Base-by-base conservation (phyloP, 1,140 invertebrate species). In the Pinna nobilis region DNA sequence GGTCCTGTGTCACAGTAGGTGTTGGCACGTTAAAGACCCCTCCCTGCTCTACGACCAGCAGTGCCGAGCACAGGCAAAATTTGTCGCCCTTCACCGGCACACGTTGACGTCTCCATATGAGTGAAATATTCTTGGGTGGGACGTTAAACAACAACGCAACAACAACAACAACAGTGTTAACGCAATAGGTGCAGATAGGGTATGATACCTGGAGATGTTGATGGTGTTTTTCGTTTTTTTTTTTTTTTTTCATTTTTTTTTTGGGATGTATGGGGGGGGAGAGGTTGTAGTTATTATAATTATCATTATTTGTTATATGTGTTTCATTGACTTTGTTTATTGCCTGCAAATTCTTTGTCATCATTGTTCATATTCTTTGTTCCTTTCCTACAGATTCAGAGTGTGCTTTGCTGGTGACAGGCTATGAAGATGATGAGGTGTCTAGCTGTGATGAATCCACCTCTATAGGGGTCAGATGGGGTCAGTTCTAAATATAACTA, bases 341-440 rank as follows among this genome's bases (percentile, higher is more conserved):
- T n/a, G n/a, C n/a, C n/a, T n/a, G n/a, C n/a, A n/a, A n/a, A n/a
- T n/a, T n/a, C n/a, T n/a, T n/a, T n/a, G n/a, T n/a, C n/a, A n/a
- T n/a, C n/a, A n/a, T 9, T 25, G 9, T 3, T 20, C 50, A 25
- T 25, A 5, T 53, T 53, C 23, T 11, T 53, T 2, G 25, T 5
- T 59, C 20, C 18, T 59, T 33, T 35, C 20, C 15, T 44, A 41
- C 25, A 63, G 71, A 77, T 13, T 25, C 41, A 28, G 65, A 68
- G 33, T 55, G 47, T 18, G 66, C 68, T 13, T 47, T 78, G n/a
- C 60, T 67, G 35, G 70, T 76, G 6, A 77, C 74, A 47, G 65
- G 74, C 20, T 71, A 71, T 68, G 75, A 80, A 44, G 68, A 72
- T 20, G 70, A 73, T 49, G 74, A 70, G 41, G 71, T 35, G 13